Evolutionary conservation across 2,888 invertebrate genomes (phyloP), one percentile per base, ranked within the genome.

Genomic region (Rhaphigaster nebulosa): DNA sequence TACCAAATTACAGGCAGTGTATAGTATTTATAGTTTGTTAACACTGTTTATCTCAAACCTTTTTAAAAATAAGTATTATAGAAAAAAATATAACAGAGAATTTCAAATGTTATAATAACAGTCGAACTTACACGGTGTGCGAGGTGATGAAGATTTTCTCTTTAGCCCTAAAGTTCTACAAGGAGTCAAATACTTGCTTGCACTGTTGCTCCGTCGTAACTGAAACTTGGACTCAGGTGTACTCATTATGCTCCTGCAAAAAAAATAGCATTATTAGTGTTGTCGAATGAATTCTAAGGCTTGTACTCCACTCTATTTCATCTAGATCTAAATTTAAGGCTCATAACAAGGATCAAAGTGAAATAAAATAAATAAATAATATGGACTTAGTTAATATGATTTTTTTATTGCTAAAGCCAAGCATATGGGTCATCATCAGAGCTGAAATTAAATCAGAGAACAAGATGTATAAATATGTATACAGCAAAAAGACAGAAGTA

Each of bases 171-270:
- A 60, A 23, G 87, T 90, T 38, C 90, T 56, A 56, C 90, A 90
- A 50, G 90, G 90, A 15, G 90, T 56, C 34, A 90, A 50, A 52
- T 90, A 90, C 38, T 90, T 90, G 60, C 90, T 90, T 41, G 90
- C 20, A 15, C 84, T 41, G 29, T 45, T 89, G 38, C 41, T 52
- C 15, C n/a, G 41, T 34, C 29, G 4, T n/a, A 89, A 38, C 12
- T 41, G 41, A 15, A n/a, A 65, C 45, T 89, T 89, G 56, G 41
- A 34, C 50, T 70, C 38, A 38, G 89, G 89, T 18, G 89, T 89
- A 45, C 56, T 87, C 87, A 87, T 5, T 87, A n/a, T 5, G 50
- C 10, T 6, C 12, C 84, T 84, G 84, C n/a, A 84, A 50, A 26
- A 84, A 45, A 45, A 0, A 10, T 8, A 76, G 38, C 15, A 34